A percentile compares a stretch with the other conserved stretches of the same genome.
Conservation (phyloP, 1,140 invertebrate genomes). For the Lysiphlebus fabarum region DNA sequence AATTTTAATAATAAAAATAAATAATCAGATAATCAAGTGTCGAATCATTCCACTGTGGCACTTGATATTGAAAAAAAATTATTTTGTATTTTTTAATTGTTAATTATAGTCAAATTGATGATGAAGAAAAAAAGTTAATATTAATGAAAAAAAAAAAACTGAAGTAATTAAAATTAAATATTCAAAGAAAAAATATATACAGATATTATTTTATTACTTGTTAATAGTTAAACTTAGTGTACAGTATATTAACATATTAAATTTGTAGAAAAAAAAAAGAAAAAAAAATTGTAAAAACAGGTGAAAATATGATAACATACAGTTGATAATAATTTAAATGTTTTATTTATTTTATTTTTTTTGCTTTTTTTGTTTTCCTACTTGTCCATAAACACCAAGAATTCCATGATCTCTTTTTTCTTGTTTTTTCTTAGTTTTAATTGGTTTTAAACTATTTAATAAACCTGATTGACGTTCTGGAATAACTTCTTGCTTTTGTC, state of each 20-base stretch:
- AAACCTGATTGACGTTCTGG: conserved; percentile 47
- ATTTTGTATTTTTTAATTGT: conserved; percentile 32
- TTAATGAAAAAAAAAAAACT: conserved; percentile 31
- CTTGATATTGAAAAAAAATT: conserved; percentile 27
- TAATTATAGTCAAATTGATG: conserved; percentile 11
- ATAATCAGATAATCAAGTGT: conserved; percentile 30
- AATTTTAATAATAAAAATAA: conserved; percentile 27
- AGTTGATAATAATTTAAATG: conserved; percentile 10
- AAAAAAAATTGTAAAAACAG: conserved; percentile 32
- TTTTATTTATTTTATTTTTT: conserved; percentile 17
- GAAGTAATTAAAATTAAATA: conserved; percentile 23
- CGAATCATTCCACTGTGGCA: conserved; percentile 45
- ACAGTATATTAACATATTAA: conserved; percentile 27
- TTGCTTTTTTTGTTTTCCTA: conserved; percentile 26
- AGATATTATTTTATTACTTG: conserved; percentile 49
- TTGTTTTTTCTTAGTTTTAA: conserved; percentile 32
- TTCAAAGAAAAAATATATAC: conserved; percentile 23
- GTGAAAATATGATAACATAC: conserved; percentile 20
- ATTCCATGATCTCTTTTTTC: conserved; percentile 38
- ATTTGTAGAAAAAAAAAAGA: conserved; percentile 31
- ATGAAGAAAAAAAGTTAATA: conserved; percentile 29
- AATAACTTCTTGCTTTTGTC: conserved; percentile 40
- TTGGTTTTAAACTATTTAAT: conserved; percentile 47
- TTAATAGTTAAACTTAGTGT: conserved; percentile 39
- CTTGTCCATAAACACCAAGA: conserved; percentile 48